Conservation (phyloP, 1,140 invertebrate species). For the Drosophila obscura region DNA sequence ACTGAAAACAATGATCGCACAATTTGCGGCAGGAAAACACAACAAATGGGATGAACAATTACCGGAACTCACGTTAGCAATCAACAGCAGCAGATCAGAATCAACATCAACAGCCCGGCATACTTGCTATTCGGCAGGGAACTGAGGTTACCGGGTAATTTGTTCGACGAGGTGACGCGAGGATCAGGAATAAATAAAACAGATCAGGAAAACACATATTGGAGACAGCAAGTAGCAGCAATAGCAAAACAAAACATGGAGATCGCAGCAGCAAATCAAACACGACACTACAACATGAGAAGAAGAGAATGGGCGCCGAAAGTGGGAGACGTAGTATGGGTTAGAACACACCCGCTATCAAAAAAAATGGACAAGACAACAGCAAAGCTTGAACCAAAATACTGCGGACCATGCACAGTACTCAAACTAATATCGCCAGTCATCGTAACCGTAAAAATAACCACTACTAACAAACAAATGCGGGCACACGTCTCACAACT, state of each 20-base stretch:
- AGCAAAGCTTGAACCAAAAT: slow-evolving; percentile 1
- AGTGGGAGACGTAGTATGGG: no score
- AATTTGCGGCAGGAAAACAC: neutral
- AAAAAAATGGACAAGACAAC: neutral
- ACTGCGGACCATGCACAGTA: neutral
- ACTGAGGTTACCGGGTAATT: neutral
- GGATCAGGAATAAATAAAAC: neutral
- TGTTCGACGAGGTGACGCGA: neutral
- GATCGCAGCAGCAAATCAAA: no score
- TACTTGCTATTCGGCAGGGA: neutral
- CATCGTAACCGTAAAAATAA: no score
- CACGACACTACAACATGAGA: no score
- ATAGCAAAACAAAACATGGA: neutral
- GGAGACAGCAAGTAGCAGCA: neutral
- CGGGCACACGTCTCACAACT: no score
- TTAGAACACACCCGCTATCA: neutral
- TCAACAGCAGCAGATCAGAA: neutral
- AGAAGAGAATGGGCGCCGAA: no score
- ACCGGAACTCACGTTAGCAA: neutral
- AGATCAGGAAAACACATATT: no score
- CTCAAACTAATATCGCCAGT: no score
- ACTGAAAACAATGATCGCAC: no score
- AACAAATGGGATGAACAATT: neutral
- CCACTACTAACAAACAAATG: no score
- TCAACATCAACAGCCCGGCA: neutral